Evolutionary conservation across 2,797 vertebrate genomes (phyloP).

Genomic region (Rhyacichthys aspro): DNA sequence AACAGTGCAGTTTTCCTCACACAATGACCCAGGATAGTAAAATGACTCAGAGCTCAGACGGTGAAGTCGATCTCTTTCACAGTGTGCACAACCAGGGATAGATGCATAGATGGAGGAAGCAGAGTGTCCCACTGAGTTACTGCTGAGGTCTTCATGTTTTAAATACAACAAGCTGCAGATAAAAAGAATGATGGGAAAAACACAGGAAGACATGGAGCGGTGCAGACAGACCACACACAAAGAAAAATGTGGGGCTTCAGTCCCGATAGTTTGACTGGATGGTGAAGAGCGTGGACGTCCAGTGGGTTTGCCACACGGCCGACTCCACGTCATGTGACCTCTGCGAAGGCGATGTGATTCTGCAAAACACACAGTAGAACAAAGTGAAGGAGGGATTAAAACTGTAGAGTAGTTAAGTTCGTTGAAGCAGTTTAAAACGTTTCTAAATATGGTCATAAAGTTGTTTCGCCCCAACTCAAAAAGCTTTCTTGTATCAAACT

Average conservation of each 20-base stretch:
- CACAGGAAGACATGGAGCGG: slow-evolving; percentile 41
- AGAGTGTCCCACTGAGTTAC: slow-evolving; percentile 7
- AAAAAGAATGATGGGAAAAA: slow-evolving; percentile 25
- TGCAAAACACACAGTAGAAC: slow-evolving; percentile 46
- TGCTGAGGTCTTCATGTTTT: slow-evolving; percentile 15
- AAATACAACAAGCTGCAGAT: slow-evolving; percentile 38
- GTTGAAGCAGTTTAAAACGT: too few relatives aligned
- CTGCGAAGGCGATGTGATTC: slow-evolving; percentile 99
- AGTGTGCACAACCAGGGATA: slow-evolving; percentile 3
- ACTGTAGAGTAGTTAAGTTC: neutral
- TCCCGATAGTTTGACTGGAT: slow-evolving; percentile 84
- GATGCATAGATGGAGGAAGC: slow-evolving; percentile 65
- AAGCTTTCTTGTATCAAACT: too few relatives aligned
- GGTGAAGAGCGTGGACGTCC: slow-evolving; percentile 95
- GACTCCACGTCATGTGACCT: slow-evolving; percentile 99
- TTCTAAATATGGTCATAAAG: too few relatives aligned
- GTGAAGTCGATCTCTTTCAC: slow-evolving; percentile 1
- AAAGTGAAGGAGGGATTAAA: too few relatives aligned
- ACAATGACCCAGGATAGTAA: too few relatives aligned
- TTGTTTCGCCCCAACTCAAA: too few relatives aligned
- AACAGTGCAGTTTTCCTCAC: too few relatives aligned
- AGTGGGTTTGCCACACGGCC: slow-evolving; percentile 88
- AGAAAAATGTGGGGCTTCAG: slow-evolving; percentile 65
- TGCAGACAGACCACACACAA: slow-evolving; percentile 42
- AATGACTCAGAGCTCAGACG: neutral